These are phyloP conservation scores for Heterodera carotae DNA, from an alignment of 1,140 invertebrate genomes.

Conservation along the genomic window DNA sequence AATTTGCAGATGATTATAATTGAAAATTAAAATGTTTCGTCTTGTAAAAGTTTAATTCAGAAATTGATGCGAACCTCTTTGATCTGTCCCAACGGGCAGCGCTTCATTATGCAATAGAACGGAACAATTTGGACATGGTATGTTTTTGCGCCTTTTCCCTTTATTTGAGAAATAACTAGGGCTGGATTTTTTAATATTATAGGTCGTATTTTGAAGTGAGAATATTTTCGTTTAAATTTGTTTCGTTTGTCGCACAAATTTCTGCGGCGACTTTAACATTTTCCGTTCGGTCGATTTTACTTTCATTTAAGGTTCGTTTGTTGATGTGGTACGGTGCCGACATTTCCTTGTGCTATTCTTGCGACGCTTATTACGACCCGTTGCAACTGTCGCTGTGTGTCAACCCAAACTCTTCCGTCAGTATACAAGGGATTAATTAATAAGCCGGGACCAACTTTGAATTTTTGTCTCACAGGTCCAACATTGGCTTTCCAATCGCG, in stretches of 20 bases:
- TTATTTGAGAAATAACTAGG: no score
- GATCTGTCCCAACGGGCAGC: constrained; percentile 33
- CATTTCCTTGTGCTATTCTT: constrained; percentile 28
- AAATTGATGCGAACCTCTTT: constrained; percentile 31
- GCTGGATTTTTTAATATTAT: no score
- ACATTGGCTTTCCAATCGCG: constrained; percentile 29
- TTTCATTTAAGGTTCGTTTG: constrained; percentile 30
- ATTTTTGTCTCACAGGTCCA: constrained; percentile 10
- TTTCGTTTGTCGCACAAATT: no score
- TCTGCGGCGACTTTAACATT: no score
- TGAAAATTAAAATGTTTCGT: neutral
- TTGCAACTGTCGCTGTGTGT: constrained; percentile 24
- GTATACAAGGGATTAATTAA: neutral
- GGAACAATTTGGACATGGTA: constrained; percentile 44
- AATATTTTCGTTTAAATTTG: neutral
- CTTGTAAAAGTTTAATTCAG: constrained; percentile 32
- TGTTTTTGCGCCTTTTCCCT: neutral
- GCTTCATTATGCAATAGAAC: constrained; percentile 36
- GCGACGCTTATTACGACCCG: constrained; percentile 23
- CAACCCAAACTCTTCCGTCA: constrained; percentile 19
- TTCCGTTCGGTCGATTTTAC: no score
- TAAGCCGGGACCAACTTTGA: neutral
- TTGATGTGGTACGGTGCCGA: constrained; percentile 46
- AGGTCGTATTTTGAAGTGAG: neutral
- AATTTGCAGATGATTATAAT: no score